Percentiles rank a stretch among this genome's conserved stretches.
Evolutionary conservation across 2,888 invertebrate genomes (phyloP).

Genomic region (Mesorhabditis spiculigera): DNA sequence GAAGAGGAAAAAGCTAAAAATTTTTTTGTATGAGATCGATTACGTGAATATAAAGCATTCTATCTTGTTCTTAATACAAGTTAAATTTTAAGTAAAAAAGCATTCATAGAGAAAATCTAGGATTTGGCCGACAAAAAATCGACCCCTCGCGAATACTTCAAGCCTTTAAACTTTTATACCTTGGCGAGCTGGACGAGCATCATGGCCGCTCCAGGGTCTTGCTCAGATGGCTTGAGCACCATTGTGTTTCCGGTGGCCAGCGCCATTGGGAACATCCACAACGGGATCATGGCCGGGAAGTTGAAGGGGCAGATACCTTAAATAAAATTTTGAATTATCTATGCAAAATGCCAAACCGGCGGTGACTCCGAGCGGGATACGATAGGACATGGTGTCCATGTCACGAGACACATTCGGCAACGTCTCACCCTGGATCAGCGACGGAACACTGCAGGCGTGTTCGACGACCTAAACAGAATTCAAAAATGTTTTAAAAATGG

Average conservation of each 20-base stretch:
- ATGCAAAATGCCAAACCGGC: constrained; percentile 74
- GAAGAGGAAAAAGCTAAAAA: too few species aligned
- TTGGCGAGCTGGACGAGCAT: constrained; percentile 85
- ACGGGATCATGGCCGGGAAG: constrained; percentile 92
- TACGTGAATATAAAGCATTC: too few species aligned
- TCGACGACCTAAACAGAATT: constrained; percentile 76
- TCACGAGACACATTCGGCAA: constrained; percentile 76
- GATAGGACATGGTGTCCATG: constrained; percentile 91
- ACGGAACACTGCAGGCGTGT: constrained; percentile 88
- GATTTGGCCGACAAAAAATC: too few species aligned
- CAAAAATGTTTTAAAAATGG: not conserved
- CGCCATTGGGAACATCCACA: constrained; percentile 79
- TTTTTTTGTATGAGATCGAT: too few species aligned
- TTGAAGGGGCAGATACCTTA: constrained; percentile 42
- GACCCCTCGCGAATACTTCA: too few species aligned
- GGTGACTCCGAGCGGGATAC: constrained; percentile 85
- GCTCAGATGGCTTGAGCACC: constrained; percentile 90
- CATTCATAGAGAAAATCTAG: too few species aligned
- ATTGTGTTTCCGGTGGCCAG: constrained; percentile 86
- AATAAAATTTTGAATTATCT: not conserved
- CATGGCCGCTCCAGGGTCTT: constrained; percentile 94
- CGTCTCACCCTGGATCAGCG: constrained; percentile 86
- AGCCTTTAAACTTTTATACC: constrained; percentile 12
- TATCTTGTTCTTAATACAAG: too few species aligned
- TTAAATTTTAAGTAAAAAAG: not conserved